Evolutionary conservation across 2,113 vertebrate species (phyloP), one percentile per base, ranked within the genome.

Genomic region (Sprattus sprattus): DNA sequence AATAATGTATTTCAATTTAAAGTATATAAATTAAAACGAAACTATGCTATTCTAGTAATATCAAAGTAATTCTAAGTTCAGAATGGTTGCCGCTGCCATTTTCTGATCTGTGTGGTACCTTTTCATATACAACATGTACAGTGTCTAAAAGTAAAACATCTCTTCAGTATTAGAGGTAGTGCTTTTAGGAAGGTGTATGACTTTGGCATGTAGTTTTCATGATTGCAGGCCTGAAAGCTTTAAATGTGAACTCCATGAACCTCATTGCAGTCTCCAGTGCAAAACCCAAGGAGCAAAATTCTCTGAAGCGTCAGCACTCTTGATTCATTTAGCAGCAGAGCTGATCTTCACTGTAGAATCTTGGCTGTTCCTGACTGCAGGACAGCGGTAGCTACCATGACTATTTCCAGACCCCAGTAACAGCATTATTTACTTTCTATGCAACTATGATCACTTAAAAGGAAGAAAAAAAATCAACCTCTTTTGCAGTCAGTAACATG

Each of bases 341-440:
- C 71, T 78, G 28, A 78, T 39, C 28, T 28, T 78, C 32, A 78
- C 10, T 78, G 11, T 39, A 78, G 71, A 78, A 32, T 71, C 15
- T 9, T 32, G 28, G 6, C n/a, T 71, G 28, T 71, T 71, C 64
- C 7, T 25, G 64, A 71, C n/a, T 32, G 64, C 64, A 71, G 25
- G 32, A 32, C 25, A 71, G 64, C 15, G 11, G 64, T 32, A 13
- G 28, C 28, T 5, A 78, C 25, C 71, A 39, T 32, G 32, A 78
- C 9, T 46, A 82, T 89, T 89, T 88, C 85, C 89, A 82, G 84
- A 87, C 86, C 89, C 85, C 83, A 85, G 45, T 86, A 88, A 87
- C 89, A 52, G 90, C 81, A 85, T 91, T 90, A 88, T 95, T 95
- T 92, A 91, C 91, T 93, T 95, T 95, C 95, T 96, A 96, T 96